phyloP scores from a whole-genome alignment of 2,888 invertebrate genomes.

The Lamproptera curius region DNA sequence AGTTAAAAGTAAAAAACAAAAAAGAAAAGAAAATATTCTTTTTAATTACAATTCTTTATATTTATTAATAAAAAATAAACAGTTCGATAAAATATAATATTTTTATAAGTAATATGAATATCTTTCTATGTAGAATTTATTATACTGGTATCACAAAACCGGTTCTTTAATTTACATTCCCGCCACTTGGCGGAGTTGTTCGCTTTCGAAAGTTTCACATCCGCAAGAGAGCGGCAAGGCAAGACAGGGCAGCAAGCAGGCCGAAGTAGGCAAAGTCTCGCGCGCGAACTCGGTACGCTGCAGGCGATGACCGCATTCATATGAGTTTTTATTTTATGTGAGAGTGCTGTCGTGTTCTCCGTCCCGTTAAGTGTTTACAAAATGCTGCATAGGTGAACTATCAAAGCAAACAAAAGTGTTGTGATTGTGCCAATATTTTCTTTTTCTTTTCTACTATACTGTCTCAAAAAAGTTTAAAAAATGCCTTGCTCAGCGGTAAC shows the following conservation, averaged over 20 bases:
- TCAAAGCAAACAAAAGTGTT: slow-evolving; percentile 53
- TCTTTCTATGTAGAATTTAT: not conserved
- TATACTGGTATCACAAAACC: slow-evolving; percentile 50
- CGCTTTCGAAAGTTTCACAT: slow-evolving; percentile 78
- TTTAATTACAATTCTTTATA: too few species aligned
- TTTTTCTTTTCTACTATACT: slow-evolving; percentile 48
- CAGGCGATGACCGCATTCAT: slow-evolving; percentile 77
- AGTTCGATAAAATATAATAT: not conserved
- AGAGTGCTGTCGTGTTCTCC: slow-evolving; percentile 72
- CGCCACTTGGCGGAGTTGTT: slow-evolving; percentile 70
- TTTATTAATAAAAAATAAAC: too few species aligned
- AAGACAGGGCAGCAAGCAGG: slow-evolving; percentile 42
- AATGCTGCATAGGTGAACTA: slow-evolving; percentile 75
- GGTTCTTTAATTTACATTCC: slow-evolving; percentile 71
- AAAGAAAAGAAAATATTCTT: too few species aligned
- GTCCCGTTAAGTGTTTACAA: slow-evolving; percentile 68
- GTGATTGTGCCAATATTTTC: slow-evolving; percentile 65
- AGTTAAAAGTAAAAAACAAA: too few species aligned
- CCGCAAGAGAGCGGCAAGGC: slow-evolving; percentile 74
- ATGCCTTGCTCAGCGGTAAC: slow-evolving; percentile 98
- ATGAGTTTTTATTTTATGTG: slow-evolving; percentile 63
- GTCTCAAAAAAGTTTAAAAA: slow-evolving; percentile 68
- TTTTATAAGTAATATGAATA: not conserved
- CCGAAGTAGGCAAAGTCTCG: slow-evolving; percentile 69
- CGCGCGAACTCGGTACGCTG: slow-evolving; percentile 73